Percentiles rank a stretch among this genome's conserved stretches.
Conservation (phyloP, 2,797 vertebrate species). For the Anabas testudineus region DNA sequence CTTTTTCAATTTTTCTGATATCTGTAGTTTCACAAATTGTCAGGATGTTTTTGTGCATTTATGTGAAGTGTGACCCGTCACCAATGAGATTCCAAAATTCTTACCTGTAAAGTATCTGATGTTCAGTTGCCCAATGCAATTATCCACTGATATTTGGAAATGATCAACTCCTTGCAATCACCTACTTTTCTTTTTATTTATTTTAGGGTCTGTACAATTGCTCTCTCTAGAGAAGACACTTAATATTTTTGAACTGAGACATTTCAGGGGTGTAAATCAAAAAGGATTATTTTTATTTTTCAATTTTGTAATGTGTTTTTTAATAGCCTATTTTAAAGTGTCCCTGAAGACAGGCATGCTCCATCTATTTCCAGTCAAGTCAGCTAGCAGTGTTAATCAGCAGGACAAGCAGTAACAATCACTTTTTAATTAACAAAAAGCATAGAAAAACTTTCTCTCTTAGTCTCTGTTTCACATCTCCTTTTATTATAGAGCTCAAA, state of each 20-base stretch:
- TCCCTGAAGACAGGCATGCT: not conserved
- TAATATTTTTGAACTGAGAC: not conserved
- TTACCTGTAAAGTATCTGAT: not conserved
- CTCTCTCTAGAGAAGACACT: not conserved
- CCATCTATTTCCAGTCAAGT: slow-evolving; percentile 29
- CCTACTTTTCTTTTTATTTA: not conserved
- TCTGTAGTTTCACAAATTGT: not conserved
- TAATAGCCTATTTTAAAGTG: not conserved
- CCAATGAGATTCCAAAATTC: not conserved
- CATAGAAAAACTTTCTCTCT: slow-evolving; percentile 23
- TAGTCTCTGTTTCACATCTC: slow-evolving; percentile 15
- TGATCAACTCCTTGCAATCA: not conserved
- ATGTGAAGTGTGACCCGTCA: too few relatives aligned
- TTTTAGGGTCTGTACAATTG: too few relatives aligned
- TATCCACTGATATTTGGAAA: not conserved
- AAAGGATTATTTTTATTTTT: slow-evolving; percentile 3
- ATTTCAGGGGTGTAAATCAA: not conserved
- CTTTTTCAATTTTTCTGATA: not conserved
- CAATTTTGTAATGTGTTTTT: not conserved
- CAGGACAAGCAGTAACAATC: slow-evolving; percentile 30
- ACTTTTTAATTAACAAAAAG: slow-evolving; percentile 43
- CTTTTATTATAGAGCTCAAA: slow-evolving; percentile 35
- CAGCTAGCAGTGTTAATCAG: slow-evolving; percentile 6
- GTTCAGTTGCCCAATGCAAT: not conserved
- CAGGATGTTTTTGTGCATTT: too few relatives aligned